Conservation (phyloP, 2,888 invertebrate species). For the Phorcus lineatus region DNA sequence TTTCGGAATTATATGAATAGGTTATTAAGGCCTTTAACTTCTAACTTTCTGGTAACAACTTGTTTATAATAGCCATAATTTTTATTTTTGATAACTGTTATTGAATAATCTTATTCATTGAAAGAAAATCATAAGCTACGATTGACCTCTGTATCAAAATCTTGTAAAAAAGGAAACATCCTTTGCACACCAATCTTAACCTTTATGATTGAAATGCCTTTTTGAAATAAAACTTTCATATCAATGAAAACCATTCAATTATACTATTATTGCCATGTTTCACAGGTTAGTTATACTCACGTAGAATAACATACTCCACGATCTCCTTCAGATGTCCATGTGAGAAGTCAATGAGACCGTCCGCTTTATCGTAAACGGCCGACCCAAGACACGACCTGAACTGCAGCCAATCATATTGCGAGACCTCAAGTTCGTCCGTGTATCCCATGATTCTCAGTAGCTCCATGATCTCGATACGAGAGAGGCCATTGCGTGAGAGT, state of each 20-base stretch:
- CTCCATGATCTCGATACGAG: constrained; percentile 63
- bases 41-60: too few relatives aligned
- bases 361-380: constrained; percentile 60
- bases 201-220: too few relatives aligned
- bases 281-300: constrained; percentile 51
- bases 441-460: constrained; percentile 68
- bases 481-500: constrained; percentile 68
- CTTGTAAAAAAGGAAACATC: too few relatives aligned
- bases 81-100: too few relatives aligned
- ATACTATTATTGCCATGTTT: not conserved
- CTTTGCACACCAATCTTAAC: too few relatives aligned
- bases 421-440: constrained; percentile 59
- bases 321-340: constrained; percentile 66
- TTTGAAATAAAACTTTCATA: too few relatives aligned
- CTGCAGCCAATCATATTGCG: constrained; percentile 68
- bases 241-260: not conserved
- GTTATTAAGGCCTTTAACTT: too few relatives aligned
- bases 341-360: constrained; percentile 66
- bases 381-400: constrained; percentile 61
- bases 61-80: too few relatives aligned
- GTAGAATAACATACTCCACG: constrained; percentile 65
- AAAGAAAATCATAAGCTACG: too few relatives aligned
- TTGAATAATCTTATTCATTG: too few relatives aligned
- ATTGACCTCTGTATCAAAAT: too few relatives aligned
- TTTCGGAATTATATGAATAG: too few relatives aligned